Conservation (phyloP, 2,113 vertebrate species). For the Macaca fascicularis region T2T-MFA8v1.1 NC_088387.1:95543001-95543500, state of each 20-base stretch:
- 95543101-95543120: too few species aligned
- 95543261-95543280: background rate
- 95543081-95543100: too few species aligned
- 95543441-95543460: background rate
- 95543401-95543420: background rate
- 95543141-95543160: too few species aligned
- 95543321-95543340: background rate
- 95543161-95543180: too few species aligned
- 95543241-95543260: background rate
- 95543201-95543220: rapidly evolving
- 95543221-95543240: too few species aligned
- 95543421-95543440: background rate
- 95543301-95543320: background rate
- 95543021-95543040: too few species aligned
- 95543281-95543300: background rate
- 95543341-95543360: background rate
- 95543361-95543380: background rate
- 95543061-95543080: too few species aligned
- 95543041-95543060: too few species aligned
- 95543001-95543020: too few species aligned
- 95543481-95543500: background rate
- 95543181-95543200: too few species aligned
- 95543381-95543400: background rate
- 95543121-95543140: too few species aligned
- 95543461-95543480: background rate